Percentiles rank a stretch among this genome's conserved stretches.
These are phyloP conservation scores for Silurus meridionalis DNA, from an alignment of 2,113 vertebrate genomes.

Conservation along the genomic window DNA sequence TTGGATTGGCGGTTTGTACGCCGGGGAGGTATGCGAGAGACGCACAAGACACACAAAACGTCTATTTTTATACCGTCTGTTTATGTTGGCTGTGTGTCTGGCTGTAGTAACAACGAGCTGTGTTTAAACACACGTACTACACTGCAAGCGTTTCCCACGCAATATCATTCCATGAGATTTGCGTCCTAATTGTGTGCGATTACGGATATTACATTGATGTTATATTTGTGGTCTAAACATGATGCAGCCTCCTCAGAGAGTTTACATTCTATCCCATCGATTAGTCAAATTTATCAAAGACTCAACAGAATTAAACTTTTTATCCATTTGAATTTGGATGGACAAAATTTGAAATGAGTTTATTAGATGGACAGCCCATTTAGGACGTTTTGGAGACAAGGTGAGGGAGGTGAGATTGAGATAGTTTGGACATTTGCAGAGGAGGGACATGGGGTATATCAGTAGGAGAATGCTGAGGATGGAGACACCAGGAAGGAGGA, in stretches of 20 bases:
- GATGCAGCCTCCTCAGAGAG: neutral
- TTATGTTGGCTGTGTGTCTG: conserved; percentile 27
- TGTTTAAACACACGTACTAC: neutral
- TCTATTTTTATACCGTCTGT: conserved; percentile 50
- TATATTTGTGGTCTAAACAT: too few species aligned
- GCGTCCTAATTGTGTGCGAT: neutral
- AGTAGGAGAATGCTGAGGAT: too few species aligned
- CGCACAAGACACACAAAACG: conserved; percentile 37
- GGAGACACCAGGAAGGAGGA: too few species aligned
- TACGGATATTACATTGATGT: neutral
- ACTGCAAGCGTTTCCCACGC: neutral
- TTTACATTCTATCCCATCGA: too few species aligned
- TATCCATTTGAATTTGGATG: neutral
- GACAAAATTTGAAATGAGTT: too few species aligned
- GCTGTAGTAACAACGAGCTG: conserved; percentile 4
- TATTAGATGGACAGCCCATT: too few species aligned
- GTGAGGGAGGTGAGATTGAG: too few species aligned
- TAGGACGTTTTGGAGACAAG: too few species aligned
- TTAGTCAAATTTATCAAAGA: neutral
- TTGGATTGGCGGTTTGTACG: conserved; percentile 61
- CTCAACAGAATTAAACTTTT: neutral
- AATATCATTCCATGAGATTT: neutral
- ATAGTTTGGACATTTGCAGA: too few species aligned
- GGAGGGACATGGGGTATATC: too few species aligned
- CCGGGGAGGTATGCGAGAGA: conserved; percentile 47